These are phyloP conservation scores for Brienomyrus brachyistius DNA, from an alignment of 2,113 vertebrate genomes.

Conservation along the genomic window DNA sequence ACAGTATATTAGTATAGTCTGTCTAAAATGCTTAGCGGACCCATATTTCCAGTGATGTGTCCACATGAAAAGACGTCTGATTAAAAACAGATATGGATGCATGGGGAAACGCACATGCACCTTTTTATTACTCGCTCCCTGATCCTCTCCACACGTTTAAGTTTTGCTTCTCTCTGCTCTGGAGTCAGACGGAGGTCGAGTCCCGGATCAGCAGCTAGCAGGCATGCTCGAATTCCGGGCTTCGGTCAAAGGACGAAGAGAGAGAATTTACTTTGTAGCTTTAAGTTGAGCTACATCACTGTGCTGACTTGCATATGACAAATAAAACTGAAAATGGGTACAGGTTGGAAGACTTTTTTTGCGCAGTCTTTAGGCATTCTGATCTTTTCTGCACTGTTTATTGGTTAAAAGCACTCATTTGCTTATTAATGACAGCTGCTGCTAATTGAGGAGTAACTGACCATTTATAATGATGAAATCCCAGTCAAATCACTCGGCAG, in stretches of 20 bases:
- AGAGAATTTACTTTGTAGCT: neutral
- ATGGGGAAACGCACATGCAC: slow-evolving; percentile 33
- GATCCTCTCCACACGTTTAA: slow-evolving; percentile 55
- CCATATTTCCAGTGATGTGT: neutral
- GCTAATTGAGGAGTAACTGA: neutral
- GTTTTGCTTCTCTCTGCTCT: slow-evolving; percentile 57
- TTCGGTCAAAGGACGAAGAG: slow-evolving; percentile 19
- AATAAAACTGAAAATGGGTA: neutral
- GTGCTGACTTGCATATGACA: no score
- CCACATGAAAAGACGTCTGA: neutral
- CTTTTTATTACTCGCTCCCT: slow-evolving; percentile 55
- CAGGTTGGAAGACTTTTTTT: neutral
- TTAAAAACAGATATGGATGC: neutral
- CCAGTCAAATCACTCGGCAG: neutral
- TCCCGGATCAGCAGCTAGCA: slow-evolving; percentile 35
- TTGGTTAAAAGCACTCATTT: neutral
- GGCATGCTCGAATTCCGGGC: slow-evolving; percentile 28
- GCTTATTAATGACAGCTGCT: neutral
- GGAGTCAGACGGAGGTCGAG: slow-evolving; percentile 39
- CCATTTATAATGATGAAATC: neutral
- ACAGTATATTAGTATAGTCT: neutral
- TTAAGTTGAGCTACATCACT: neutral
- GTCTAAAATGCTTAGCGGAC: neutral
- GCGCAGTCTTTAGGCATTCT: neutral
- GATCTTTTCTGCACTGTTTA: neutral